A percentile compares a stretch with the other conserved stretches of the same genome.
Conservation (phyloP, 2,797 vertebrate genomes). For the Tachyglossus aculeatus region DNA sequence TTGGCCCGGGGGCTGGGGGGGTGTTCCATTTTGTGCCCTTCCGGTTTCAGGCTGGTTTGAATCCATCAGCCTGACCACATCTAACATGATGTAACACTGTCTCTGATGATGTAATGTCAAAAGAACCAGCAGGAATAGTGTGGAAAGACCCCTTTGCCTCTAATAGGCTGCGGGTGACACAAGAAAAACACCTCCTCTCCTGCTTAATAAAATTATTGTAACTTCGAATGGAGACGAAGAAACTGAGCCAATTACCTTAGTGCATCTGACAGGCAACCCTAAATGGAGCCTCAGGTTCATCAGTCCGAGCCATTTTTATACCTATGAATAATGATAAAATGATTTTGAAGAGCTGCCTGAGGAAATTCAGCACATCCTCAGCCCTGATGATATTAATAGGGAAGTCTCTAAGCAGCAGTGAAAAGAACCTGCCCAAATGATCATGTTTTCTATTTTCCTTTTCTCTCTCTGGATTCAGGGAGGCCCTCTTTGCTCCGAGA, state of each 20-base stretch:
- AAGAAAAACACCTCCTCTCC: slow-evolving; percentile 56
- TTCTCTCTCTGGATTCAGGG: slow-evolving; percentile 31
- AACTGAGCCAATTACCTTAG: slow-evolving; percentile 61
- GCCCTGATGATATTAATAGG: slow-evolving; percentile 55
- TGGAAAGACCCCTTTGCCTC: slow-evolving; percentile 61
- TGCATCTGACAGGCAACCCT: slow-evolving; percentile 60
- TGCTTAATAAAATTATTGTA: slow-evolving; percentile 69
- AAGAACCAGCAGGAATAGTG: slow-evolving; percentile 54
- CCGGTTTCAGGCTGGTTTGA: slow-evolving; percentile 29
- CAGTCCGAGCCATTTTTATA: slow-evolving; percentile 53
- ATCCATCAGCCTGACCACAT: slow-evolving; percentile 1
- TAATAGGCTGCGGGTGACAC: slow-evolving; percentile 61
- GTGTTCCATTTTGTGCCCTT: slow-evolving; percentile 38
- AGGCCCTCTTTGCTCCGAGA: too few relatives aligned
- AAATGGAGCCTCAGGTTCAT: slow-evolving; percentile 51
- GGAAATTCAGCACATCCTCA: slow-evolving; percentile 44
- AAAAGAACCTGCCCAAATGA: slow-evolving; percentile 33
- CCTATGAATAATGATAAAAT: slow-evolving; percentile 60
- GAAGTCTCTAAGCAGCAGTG: slow-evolving; percentile 36
- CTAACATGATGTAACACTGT: slow-evolving; percentile 33
- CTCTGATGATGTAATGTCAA: slow-evolving; percentile 46
- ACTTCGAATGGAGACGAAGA: slow-evolving; percentile 64
- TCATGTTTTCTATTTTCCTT: background rate
- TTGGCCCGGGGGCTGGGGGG: too few relatives aligned
- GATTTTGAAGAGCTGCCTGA: slow-evolving; percentile 63